A percentile compares a stretch with the other conserved stretches of the same genome.
Evolutionary conservation across 2,888 invertebrate species (phyloP).

Genomic region (Gari tellinella): DNA sequence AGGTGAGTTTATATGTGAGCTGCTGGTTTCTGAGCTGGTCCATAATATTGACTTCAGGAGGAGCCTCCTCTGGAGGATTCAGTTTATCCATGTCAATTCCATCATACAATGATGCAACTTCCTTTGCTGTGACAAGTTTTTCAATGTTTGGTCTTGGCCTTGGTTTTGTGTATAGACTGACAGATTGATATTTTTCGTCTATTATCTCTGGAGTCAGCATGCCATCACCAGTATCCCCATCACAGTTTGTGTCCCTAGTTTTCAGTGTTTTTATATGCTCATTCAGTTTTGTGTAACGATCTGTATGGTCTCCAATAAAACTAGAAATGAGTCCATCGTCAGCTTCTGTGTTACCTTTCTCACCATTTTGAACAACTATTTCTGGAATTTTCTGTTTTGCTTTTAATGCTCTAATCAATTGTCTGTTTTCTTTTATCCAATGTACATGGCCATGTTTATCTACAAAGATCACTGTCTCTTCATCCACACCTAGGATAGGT

Average conservation of each 20-base stretch:
- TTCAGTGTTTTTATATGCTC: too few relatives aligned
- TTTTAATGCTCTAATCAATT: too few relatives aligned
- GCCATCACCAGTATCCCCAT: not conserved
- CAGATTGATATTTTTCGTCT: slow-evolving; percentile 38
- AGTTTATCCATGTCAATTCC: slow-evolving; percentile 25
- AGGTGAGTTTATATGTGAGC: too few relatives aligned
- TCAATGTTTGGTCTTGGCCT: slow-evolving; percentile 48
- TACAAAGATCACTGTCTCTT: slow-evolving; percentile 46
- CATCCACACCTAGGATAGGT: slow-evolving; percentile 42
- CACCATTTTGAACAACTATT: slow-evolving; percentile 22
- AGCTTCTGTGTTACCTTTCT: slow-evolving; percentile 10
- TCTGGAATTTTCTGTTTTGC: too few relatives aligned
- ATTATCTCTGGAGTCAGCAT: not conserved
- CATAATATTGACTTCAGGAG: too few relatives aligned
- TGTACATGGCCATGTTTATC: slow-evolving; percentile 37
- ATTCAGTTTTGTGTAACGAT: too few relatives aligned
- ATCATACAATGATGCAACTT: slow-evolving; percentile 46
- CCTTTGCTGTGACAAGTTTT: slow-evolving; percentile 18
- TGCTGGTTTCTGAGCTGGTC: too few relatives aligned
- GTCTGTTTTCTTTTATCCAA: slow-evolving; percentile 17
- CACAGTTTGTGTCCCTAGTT: too few relatives aligned
- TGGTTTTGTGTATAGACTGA: slow-evolving; percentile 48
- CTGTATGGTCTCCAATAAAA: too few relatives aligned
- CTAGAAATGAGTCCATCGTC: not conserved
- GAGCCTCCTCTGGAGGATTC: too few relatives aligned